Conservation (phyloP, 2,888 invertebrate species). For the Drosophila koepferae region DNA sequence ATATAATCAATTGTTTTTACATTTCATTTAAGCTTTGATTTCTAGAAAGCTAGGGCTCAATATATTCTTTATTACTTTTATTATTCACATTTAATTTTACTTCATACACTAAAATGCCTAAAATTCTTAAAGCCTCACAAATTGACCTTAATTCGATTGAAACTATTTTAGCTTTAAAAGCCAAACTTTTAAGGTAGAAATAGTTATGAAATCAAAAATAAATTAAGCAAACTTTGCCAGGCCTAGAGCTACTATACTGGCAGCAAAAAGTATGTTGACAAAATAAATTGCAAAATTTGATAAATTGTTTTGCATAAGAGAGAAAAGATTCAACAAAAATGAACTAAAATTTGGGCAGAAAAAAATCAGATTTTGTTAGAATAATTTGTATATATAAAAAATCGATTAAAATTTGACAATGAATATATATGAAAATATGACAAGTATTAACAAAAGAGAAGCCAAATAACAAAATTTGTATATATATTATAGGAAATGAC, state of each 20-base stretch:
- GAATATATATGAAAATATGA: neutral
- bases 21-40: no score
- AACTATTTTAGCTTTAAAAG: neutral
- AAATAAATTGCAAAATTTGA: neutral
- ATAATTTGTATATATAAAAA: no score
- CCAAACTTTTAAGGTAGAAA: neutral
- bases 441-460: accelerated
- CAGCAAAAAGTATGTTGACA: neutral
- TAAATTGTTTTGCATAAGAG: neutral
- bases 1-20: neutral
- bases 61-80: no score
- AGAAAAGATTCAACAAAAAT: neutral
- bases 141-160: neutral
- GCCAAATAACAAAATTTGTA: no score
- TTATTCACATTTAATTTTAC: no score
- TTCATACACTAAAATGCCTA: neutral
- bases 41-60: no score
- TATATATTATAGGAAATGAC: neutral
- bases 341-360: neutral
- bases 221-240: neutral
- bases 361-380: neutral
- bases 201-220: neutral
- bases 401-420: no score
- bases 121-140: neutral
- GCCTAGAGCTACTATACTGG: neutral